Evolutionary conservation across 2,797 vertebrate genomes (phyloP).

Genomic region (Melanotaenia boesemani): DNA sequence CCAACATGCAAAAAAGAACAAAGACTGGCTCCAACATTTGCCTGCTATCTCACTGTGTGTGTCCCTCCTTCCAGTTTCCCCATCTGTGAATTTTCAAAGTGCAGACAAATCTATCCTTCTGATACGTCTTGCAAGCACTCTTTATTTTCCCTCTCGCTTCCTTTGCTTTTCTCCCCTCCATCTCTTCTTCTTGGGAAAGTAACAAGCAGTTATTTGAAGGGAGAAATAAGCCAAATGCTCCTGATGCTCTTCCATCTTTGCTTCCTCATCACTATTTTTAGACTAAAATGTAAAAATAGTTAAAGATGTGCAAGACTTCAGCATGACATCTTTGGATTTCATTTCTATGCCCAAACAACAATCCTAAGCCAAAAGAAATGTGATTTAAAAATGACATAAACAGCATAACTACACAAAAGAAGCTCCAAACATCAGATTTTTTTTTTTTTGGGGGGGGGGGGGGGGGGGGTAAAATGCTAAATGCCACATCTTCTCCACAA

Average conservation of each 20-base stretch:
- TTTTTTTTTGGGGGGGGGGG: too few species aligned
- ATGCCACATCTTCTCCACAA: background rate
- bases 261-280: constrained; percentile 17
- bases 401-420: background rate
- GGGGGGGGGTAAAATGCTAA: background rate
- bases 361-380: background rate
- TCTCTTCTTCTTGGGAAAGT: constrained; percentile 20
- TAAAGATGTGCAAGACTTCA: constrained; percentile 1
- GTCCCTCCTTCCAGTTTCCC: constrained; percentile 54
- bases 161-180: constrained; percentile 9
- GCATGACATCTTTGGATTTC: background rate
- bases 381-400: background rate
- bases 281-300: constrained; percentile 9
- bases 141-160: constrained; percentile 6
- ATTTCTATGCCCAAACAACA: background rate
- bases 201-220: constrained; percentile 12
- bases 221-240: constrained; percentile 10
- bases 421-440: background rate
- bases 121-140: constrained; percentile 47
- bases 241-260: background rate
- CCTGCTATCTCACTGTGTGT: constrained; percentile 29
- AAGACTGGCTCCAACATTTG: constrained; percentile 53
- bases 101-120: constrained; percentile 41
- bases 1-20: constrained; percentile 63
- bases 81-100: constrained; percentile 58